Base-by-base conservation (phyloP, 1,140 invertebrate species). In the Acromyrmex echinatior region DNA sequence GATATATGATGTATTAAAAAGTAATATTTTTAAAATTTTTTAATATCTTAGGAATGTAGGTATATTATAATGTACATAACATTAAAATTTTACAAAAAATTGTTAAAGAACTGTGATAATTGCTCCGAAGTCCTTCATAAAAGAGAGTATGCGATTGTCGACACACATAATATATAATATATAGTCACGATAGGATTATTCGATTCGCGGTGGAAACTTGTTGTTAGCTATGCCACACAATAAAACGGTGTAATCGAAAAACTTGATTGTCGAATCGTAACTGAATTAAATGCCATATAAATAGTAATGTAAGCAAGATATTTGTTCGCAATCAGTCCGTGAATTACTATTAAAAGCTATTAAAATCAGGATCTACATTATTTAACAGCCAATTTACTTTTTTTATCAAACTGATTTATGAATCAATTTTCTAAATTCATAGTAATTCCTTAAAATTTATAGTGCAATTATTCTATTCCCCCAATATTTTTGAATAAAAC, bases 131-230 rank as follows among this genome's bases (percentile, higher is more conserved):
- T 31, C 28, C 28, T 3, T 3, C 3, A 31, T 31, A 35, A 35
- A 7, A 35, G 39, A 18, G 0, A 45, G 58, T 63, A 28, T 35
- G n/a, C 31, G 10, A n/a, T 60, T 28, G 63, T 3, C 21, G 16
- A n/a, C 63, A 14, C 21, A 16, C 16, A 28, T 35, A 35, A 35
- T 35, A 35, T 35, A 35, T 35, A 16, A 35, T 35, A 35, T 35
- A 16, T 25, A 28, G 45, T 53, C 56, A 35, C 31, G 73, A 35
- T 76, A 49, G 58, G n/a, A 78, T 79, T 65, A 79, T 65, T 35
- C 45, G 18, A 51, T 21, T 63, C 39, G 16, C 25, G 39, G 21
- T 49, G 25, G 53, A 12, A 49, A 63, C 60, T 45, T 62, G 35
- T 62, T 49, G 60, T 79, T 21, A 31, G 39, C 60, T 28, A 56